phyloP scores from a whole-genome alignment of 1,140 invertebrate genomes.

The fruit fly (Drosophila melanogaster) region Release_6_plus_ISO1_MT NT_033779.5:21031501-21032000 shows the following conservation, averaged over 20 bases:
- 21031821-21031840: slow-evolving; percentile 48
- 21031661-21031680: slow-evolving; percentile 64
- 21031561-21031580: slow-evolving; percentile 68
- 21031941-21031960: slow-evolving; percentile 1
- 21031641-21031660: slow-evolving; percentile 62
- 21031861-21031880: slow-evolving; percentile 45
- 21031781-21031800: slow-evolving; percentile 38
- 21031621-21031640: slow-evolving; percentile 67
- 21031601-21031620: slow-evolving; percentile 62
- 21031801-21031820: slow-evolving; percentile 71
- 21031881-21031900: slow-evolving; percentile 70
- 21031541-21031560: slow-evolving; percentile 2
- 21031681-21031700: slow-evolving; percentile 30
- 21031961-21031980: background rate
- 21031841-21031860: slow-evolving; percentile 15
- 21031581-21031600: slow-evolving; percentile 50
- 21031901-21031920: slow-evolving; percentile 37
- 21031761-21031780: slow-evolving; percentile 81
- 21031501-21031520: background rate
- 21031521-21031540: background rate
- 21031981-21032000: no score
- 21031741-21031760: slow-evolving; percentile 75
- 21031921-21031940: slow-evolving; percentile 11
- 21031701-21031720: slow-evolving; percentile 31
- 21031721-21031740: slow-evolving; percentile 21